A percentile compares a stretch with the other conserved stretches of the same genome.
Evolutionary conservation across 2,113 vertebrate species (phyloP).

Genomic region (Cygnus atratus): DNA sequence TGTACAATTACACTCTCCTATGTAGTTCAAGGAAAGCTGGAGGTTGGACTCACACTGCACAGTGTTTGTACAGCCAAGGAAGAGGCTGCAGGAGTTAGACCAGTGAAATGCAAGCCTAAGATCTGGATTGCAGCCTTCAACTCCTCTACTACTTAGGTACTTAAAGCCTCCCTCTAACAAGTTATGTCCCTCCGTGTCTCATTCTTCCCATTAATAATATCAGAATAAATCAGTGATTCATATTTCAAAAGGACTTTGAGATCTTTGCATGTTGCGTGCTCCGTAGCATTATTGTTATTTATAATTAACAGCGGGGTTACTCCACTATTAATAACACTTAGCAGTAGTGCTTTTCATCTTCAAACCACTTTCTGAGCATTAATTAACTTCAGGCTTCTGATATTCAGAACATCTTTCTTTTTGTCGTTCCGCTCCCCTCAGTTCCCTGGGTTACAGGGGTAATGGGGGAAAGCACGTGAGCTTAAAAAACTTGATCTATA

Average conservation of each 20-base stretch:
- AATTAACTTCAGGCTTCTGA: slow-evolving; percentile 56
- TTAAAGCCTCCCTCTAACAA: neutral
- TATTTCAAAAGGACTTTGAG: slow-evolving; percentile 53
- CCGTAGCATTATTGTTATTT: slow-evolving; percentile 47
- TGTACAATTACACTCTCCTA: neutral
- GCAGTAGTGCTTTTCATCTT: slow-evolving; percentile 60
- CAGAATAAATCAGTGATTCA: slow-evolving; percentile 28
- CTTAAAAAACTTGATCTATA: neutral
- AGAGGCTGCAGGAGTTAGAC: neutral
- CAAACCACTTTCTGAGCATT: slow-evolving; percentile 45
- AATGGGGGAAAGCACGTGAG: neutral
- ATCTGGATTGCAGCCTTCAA: neutral
- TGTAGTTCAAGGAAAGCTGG: neutral
- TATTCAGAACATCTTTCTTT: neutral
- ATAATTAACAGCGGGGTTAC: slow-evolving; percentile 58
- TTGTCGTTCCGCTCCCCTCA: neutral
- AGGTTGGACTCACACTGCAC: neutral
- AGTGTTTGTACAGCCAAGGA: neutral
- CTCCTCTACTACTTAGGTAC: neutral
- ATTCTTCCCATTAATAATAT: neutral
- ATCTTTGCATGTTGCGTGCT: neutral
- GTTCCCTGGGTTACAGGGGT: neutral
- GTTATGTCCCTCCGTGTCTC: neutral
- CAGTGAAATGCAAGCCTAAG: neutral
- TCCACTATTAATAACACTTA: slow-evolving; percentile 64